Percentiles rank a stretch among this genome's conserved stretches.
phyloP scores from a whole-genome alignment of 2,113 vertebrate genomes.

The Pollimyrus isidori region DNA sequence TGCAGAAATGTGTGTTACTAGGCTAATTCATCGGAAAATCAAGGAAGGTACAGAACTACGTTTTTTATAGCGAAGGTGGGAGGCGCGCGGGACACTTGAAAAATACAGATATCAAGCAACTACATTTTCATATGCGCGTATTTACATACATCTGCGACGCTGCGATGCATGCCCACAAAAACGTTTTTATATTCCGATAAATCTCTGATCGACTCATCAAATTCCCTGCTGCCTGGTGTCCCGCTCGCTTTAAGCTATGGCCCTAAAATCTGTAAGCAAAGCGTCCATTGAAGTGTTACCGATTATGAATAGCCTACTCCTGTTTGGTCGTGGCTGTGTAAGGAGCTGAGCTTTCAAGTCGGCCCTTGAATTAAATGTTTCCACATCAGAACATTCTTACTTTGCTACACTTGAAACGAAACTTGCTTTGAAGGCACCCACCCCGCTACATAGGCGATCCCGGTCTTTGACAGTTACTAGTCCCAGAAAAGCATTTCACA shows the following conservation, averaged over 20 bases:
- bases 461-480: background rate
- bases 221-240: background rate
- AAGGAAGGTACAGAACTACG: background rate
- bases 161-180: background rate
- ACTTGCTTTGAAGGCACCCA: background rate
- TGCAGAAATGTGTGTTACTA: background rate
- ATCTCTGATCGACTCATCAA: background rate
- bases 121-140: background rate
- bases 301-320: background rate
- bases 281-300: background rate
- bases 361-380: background rate
- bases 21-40: background rate
- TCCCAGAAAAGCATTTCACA: background rate
- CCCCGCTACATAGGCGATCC: background rate
- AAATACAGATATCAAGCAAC: background rate
- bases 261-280: background rate
- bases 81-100: background rate
- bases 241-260: background rate
- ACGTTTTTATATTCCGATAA: background rate
- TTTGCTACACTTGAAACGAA: background rate
- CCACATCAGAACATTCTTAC: background rate
- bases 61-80: background rate
- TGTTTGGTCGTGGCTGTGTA: background rate
- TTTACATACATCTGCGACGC: background rate
- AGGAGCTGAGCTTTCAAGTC: background rate